Conservation (phyloP, 2,888 invertebrate genomes). For the Choreutis nemorana region DNA sequence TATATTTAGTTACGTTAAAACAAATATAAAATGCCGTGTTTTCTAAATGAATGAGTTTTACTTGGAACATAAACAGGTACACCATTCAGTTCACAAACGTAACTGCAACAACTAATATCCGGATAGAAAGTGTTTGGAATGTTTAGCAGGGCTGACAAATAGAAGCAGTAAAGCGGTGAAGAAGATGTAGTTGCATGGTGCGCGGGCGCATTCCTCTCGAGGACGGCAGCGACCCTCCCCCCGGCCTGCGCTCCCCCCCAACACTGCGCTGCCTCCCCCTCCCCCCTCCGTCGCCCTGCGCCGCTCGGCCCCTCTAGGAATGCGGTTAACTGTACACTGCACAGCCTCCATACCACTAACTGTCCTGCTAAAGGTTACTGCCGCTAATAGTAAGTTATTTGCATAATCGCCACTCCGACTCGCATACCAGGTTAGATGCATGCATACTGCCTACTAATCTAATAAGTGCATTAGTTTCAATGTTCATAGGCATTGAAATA, state of each 20-base stretch:
- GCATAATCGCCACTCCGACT: constrained; percentile 10
- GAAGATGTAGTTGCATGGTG: constrained; percentile 3
- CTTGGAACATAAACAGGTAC: too few species aligned
- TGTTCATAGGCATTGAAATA: too few species aligned
- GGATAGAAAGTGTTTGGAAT: neutral
- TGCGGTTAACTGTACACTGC: constrained; percentile 56
- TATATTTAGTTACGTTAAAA: too few species aligned
- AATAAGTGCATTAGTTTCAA: too few species aligned
- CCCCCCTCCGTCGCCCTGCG: constrained; percentile 26
- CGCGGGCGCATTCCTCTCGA: constrained; percentile 23
- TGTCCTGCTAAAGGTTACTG: constrained; percentile 36
- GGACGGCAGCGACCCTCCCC: constrained; percentile 18
- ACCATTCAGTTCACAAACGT: too few species aligned
- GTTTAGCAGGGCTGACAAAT: neutral
- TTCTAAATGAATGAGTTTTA: too few species aligned
- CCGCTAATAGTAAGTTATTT: constrained; percentile 24
- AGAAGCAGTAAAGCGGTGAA: neutral
- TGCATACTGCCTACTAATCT: too few species aligned
- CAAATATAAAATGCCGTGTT: too few species aligned
- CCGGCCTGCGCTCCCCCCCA: too few species aligned
- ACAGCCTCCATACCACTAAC: constrained; percentile 54
- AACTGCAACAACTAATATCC: too few species aligned
- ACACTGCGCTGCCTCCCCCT: constrained; percentile 12
- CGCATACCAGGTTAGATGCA: neutral
- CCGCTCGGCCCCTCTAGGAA: constrained; percentile 41